A percentile compares a stretch with the other conserved stretches of the same genome.
Conservation (phyloP, 64 coral and sea anemone genomes). For the Cladopsammia gracilis region DNA sequence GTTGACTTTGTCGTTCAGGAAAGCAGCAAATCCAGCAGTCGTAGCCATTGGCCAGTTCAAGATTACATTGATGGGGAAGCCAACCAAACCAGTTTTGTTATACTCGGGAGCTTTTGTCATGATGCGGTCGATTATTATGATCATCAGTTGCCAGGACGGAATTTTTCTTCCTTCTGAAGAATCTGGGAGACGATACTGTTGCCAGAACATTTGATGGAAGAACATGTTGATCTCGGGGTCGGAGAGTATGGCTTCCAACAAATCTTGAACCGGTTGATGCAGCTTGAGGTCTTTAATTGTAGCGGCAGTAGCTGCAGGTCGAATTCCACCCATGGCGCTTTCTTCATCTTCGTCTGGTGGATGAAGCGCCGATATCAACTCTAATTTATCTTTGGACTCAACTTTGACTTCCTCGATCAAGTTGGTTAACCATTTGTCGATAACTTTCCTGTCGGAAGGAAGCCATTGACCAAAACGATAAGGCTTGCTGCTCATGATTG, state of each 20-base stretch:
- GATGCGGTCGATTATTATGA: constrained; percentile 36
- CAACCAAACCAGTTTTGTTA: constrained; percentile 72
- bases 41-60: constrained; percentile 81
- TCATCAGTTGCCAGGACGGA: constrained; percentile 62
- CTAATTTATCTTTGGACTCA: constrained; percentile 12
- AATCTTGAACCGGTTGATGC: constrained; percentile 45
- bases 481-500: constrained; percentile 67
- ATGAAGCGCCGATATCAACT: constrained; percentile 11
- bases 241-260: constrained; percentile 34
- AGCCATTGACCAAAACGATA: constrained; percentile 57
- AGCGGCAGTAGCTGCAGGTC: not conserved
- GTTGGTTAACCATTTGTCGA: constrained; percentile 49
- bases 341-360: constrained; percentile 42
- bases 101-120: constrained; percentile 78
- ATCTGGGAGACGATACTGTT: constrained; percentile 26
- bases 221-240: constrained; percentile 78
- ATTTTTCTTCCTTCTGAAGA: constrained; percentile 59
- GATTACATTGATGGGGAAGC: constrained; percentile 74
- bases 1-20: constrained; percentile 79
- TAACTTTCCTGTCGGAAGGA: constrained; percentile 49
- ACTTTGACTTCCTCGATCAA: constrained; percentile 37
- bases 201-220: constrained; percentile 84
- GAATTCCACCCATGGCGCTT: constrained; percentile 13
- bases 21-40: constrained; percentile 76
- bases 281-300: not conserved